Percentiles rank a stretch among this genome's conserved stretches.
phyloP scores from a whole-genome alignment of 2,888 invertebrate genomes.

The Watsonalla binaria region DNA sequence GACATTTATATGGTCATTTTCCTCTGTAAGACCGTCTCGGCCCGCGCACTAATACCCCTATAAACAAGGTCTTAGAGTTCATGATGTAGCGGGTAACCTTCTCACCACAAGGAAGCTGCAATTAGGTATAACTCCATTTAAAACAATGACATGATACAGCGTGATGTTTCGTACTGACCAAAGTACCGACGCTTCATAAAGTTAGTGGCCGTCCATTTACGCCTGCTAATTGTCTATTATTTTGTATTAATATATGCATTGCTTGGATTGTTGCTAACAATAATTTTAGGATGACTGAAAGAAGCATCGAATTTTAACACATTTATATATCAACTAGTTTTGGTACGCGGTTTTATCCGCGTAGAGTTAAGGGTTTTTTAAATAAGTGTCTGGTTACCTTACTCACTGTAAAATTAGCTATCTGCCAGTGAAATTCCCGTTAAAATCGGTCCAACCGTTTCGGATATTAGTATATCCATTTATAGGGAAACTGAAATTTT shows the following conservation, averaged over 20 bases:
- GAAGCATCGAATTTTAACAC: too few relatives aligned
- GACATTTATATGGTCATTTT: constrained; percentile 18
- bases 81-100: constrained; percentile 33
- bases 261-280: background rate
- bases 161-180: background rate
- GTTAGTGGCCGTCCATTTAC: background rate
- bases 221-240: constrained; percentile 1
- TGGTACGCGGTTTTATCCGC: too few relatives aligned
- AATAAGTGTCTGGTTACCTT: too few relatives aligned
- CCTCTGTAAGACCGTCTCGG: constrained; percentile 16
- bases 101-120: constrained; percentile 28
- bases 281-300: background rate
- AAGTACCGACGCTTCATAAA: background rate
- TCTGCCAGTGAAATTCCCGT: too few relatives aligned
- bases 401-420: too few relatives aligned
- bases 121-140: constrained; percentile 8
- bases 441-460: too few relatives aligned
- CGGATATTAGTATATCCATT: too few relatives aligned
- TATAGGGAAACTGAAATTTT: too few relatives aligned
- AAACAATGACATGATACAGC: constrained; percentile 1
- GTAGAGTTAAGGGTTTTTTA: too few relatives aligned
- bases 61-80: constrained; percentile 39
- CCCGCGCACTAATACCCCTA: constrained; percentile 31
- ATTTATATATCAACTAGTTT: too few relatives aligned
- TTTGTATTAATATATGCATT: background rate